These are phyloP conservation scores for Drosophila santomea DNA, from an alignment of 1,140 invertebrate species.

Conservation along the genomic window DNA sequence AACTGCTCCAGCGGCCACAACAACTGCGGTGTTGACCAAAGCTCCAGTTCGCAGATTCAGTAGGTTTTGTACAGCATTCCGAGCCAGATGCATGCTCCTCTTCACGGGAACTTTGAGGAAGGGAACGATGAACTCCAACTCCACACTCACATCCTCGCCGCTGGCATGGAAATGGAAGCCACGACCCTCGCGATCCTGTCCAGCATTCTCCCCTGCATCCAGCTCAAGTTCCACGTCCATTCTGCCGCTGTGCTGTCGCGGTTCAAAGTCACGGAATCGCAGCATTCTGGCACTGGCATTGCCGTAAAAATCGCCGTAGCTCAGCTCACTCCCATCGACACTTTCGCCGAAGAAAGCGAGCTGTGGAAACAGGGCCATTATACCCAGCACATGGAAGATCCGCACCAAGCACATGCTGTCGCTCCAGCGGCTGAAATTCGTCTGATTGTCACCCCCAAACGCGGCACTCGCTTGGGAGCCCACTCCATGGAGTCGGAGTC, in stretches of 20 bases:
- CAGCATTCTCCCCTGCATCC: background rate
- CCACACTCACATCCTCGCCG: conserved; percentile 68
- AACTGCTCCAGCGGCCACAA: conserved; percentile 68
- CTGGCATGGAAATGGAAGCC: conserved; percentile 76
- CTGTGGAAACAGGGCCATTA: conserved; percentile 26
- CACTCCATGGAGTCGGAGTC: background rate
- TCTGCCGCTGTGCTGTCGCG: conserved; percentile 30
- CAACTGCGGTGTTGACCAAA: conserved; percentile 57
- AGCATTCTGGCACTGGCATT: conserved; percentile 48
- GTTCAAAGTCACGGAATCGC: conserved; percentile 76
- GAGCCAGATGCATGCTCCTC: conserved; percentile 63
- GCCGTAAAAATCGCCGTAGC: conserved; percentile 43
- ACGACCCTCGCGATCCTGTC: conserved; percentile 45
- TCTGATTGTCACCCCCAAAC: conserved; percentile 33
- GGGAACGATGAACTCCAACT: conserved; percentile 77
- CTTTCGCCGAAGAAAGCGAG: conserved; percentile 26
- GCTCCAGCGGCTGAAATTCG: conserved; percentile 16
- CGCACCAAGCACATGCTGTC: conserved; percentile 57
- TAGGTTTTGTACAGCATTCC: conserved; percentile 53
- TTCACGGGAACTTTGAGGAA: conserved; percentile 60
- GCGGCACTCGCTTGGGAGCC: conserved; percentile 25
- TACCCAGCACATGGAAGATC: conserved; percentile 26
- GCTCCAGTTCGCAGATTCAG: conserved; percentile 62
- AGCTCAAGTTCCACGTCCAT: background rate
- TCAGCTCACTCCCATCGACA: conserved; percentile 8